Evolutionary conservation across 2,113 vertebrate species (phyloP), one percentile per base, ranked within the genome.

Genomic region (Hydrochoerus hydrochaeris): DNA sequence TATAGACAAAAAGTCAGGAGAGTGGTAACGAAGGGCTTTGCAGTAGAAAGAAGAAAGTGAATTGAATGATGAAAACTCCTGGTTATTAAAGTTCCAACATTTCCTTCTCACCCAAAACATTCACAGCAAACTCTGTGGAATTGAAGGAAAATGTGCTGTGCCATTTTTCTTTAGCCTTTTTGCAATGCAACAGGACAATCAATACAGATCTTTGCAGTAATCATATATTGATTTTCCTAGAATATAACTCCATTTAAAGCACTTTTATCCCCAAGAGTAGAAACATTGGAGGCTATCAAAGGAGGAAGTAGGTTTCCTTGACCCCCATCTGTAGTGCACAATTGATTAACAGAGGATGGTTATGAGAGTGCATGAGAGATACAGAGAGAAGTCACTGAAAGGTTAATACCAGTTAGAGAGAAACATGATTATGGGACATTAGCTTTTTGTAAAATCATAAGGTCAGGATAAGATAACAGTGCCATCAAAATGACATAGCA

Each of bases 151-250:
- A 97, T 91, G 95, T 93, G 78, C 98, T 73, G 0, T 96, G 97
- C 98, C 97, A 98, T 99, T 98, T 99, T 98, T 99, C 98, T 99
- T 98, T 98, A 98, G 98, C 97, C 98, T 99, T 98, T 98, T 98
- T 98, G 98, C 98, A 98, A 99, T 99, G 99, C 99, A 99, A 99
- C 98, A 99, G 98, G 97, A 98, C 98, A 98, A 98, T 99, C 98
- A 97, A 99, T 99, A 98, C 98, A 99, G 99, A 99, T 99, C 99
- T 99, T 99, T 99, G 99, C 99, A 98, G 99, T 99, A 99, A 99
- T 99, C 99, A 99, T 99, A 98, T 99, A 99, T 99, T 99, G 99
- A 99, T 99, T 99, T 99, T 98, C 98, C 98, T 98, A 98, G 99
- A 99, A 99, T 99, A 99, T 98, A 98, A 99, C 99, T 99, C 99